Evolutionary conservation across 2,888 invertebrate genomes (phyloP).

Genomic region (Tipula helvola): DNA sequence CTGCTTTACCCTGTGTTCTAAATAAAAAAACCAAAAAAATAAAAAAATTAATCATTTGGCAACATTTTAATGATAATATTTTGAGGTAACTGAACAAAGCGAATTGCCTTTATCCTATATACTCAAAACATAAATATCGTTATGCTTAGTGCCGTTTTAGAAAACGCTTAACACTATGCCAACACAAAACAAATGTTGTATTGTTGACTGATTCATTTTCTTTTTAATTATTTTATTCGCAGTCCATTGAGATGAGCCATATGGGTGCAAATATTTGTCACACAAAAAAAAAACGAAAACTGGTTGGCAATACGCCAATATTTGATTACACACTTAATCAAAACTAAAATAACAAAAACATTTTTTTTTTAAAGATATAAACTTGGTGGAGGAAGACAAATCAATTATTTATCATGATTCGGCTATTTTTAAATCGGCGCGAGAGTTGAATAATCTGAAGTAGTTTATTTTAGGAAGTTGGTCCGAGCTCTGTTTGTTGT

Average conservation of each 20-base stretch:
- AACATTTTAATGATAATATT: no score
- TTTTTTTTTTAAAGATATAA: not conserved
- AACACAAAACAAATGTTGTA: not conserved
- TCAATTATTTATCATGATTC: not conserved
- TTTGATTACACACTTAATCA: not conserved
- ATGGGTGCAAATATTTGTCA: not conserved
- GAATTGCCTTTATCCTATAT: not conserved
- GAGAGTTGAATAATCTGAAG: not conserved
- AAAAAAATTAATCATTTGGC: no score
- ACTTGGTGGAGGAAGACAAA: not conserved
- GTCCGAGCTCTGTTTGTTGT: not conserved
- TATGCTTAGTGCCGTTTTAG: not conserved
- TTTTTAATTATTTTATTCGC: not conserved
- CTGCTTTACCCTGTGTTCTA: slow-evolving; percentile 83
- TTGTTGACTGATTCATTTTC: not conserved
- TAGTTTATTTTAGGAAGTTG: not conserved
- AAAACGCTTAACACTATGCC: not conserved
- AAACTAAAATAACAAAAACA: not conserved
- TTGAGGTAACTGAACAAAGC: not conserved
- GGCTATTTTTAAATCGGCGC: not conserved
- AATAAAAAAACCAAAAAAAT: slow-evolving; percentile 17
- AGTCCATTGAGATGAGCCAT: not conserved
- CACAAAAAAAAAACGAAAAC: not conserved
- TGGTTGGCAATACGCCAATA: not conserved
- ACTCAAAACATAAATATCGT: not conserved